A percentile compares a stretch with the other conserved stretches of the same genome.
phyloP scores from a whole-genome alignment of 2,797 vertebrate genomes.

The Eulemur mongoz region DNA sequence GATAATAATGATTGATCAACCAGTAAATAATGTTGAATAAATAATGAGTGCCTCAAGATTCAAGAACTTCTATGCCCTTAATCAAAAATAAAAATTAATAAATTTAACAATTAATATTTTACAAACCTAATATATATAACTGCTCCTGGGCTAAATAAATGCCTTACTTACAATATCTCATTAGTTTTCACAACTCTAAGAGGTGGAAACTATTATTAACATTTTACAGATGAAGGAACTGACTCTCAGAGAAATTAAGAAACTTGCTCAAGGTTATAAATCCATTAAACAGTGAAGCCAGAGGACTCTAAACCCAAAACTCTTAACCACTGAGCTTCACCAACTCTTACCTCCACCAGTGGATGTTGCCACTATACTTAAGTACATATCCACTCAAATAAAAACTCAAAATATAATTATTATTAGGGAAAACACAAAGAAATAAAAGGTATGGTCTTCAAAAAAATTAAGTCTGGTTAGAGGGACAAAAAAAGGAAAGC shows the following conservation, averaged over 20 bases:
- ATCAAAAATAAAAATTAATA: constrained; percentile 38
- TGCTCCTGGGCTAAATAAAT: neutral
- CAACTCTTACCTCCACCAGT: neutral
- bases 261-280: neutral
- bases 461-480: neutral
- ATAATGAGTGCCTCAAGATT: neutral
- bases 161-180: neutral
- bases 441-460: neutral
- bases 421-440: neutral
- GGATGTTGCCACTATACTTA: neutral
- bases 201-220: constrained; percentile 36
- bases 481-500: neutral
- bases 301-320: neutral
- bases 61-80: neutral
- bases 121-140: constrained; percentile 7
- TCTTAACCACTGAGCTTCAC: neutral
- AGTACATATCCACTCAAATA: neutral
- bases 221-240: constrained; percentile 49
- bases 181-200: constrained; percentile 37
- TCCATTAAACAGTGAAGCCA: neutral
- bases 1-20: neutral
- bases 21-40: neutral
- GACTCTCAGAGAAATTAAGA: constrained; percentile 46
- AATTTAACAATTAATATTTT: neutral
- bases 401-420: neutral